phyloP scores from a whole-genome alignment of 2,113 vertebrate species.

The Ibidorhyncha struthersii region DNA sequence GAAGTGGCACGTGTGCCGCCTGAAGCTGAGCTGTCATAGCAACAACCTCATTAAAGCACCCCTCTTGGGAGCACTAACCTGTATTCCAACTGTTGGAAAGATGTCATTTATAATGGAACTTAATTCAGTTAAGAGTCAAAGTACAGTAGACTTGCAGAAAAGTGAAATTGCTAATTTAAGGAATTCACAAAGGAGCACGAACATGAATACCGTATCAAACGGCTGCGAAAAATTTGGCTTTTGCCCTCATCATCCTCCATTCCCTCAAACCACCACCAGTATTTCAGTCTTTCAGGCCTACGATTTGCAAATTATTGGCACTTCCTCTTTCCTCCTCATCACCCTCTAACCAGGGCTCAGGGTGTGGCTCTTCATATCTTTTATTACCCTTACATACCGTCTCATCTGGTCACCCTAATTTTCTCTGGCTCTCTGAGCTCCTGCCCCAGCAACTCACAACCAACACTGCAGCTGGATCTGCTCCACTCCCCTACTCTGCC shows the following conservation, averaged over 20 bases:
- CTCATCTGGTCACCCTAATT: background rate
- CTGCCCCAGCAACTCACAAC: background rate
- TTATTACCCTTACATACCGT: background rate
- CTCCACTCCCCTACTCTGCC: background rate
- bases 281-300: background rate
- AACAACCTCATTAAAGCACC: constrained; percentile 70
- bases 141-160: constrained; percentile 19
- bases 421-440: accelerated
- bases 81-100: constrained; percentile 57
- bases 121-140: constrained; percentile 49
- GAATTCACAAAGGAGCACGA: background rate
- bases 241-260: background rate
- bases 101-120: constrained; percentile 57
- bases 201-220: background rate
- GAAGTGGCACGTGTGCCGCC: constrained; percentile 17
- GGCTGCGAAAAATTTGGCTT: background rate
- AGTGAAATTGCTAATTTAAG: constrained; percentile 57
- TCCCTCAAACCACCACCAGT: background rate
- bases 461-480: background rate
- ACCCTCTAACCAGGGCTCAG: background rate
- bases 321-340: background rate
- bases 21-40: constrained; percentile 69
- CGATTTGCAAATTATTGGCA: background rate
- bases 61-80: constrained; percentile 56
- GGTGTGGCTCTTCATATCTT: background rate